These are phyloP conservation scores for Phylloscopus collybita DNA, from an alignment of 2,797 vertebrate species.

Conservation along the genomic window DNA sequence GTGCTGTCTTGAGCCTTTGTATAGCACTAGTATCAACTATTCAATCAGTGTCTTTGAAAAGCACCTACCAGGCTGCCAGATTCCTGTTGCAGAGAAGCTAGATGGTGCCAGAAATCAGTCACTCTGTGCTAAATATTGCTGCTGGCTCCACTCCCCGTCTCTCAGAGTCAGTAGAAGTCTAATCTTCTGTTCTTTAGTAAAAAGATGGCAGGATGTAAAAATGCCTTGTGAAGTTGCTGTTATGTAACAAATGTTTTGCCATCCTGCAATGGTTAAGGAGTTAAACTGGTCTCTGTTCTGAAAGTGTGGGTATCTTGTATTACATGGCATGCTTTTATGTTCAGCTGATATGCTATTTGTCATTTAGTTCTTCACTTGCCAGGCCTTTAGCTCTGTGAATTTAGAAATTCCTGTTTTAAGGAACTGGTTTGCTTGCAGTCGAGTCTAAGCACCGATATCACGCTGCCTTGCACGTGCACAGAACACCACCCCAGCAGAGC, in stretches of 20 bases:
- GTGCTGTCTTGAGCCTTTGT: not conserved
- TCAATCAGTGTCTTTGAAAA: slow-evolving; percentile 41
- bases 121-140: slow-evolving; percentile 59
- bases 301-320: not conserved
- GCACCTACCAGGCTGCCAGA: slow-evolving; percentile 45
- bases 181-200: slow-evolving; percentile 32
- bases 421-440: not conserved
- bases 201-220: slow-evolving; percentile 34
- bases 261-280: not conserved
- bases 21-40: slow-evolving; percentile 14
- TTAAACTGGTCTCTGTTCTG: not conserved
- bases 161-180: slow-evolving; percentile 18
- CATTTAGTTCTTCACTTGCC: not conserved
- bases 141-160: slow-evolving; percentile 52
- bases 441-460: not conserved
- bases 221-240: slow-evolving; percentile 1
- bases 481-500: not conserved
- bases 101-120: slow-evolving; percentile 63
- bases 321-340: not conserved
- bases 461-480: not conserved
- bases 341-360: not conserved
- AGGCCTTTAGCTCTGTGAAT: not conserved
- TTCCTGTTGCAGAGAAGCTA: slow-evolving; percentile 11
- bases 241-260: slow-evolving; percentile 24
- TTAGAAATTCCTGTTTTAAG: not conserved